Conservation (phyloP, 2,113 vertebrate genomes). For the Mungos mungo region DNA sequence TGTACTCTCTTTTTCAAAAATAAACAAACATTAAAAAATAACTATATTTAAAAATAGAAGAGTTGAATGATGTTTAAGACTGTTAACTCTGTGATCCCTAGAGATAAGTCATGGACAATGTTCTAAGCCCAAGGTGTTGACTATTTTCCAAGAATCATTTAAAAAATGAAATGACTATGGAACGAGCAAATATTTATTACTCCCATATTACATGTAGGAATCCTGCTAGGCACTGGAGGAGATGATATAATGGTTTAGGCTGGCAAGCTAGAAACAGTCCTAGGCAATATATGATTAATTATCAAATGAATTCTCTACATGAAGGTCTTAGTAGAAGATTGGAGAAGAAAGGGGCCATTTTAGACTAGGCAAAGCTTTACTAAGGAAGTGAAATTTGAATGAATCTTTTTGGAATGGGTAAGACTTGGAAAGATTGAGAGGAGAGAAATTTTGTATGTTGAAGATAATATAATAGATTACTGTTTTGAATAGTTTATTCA, state of each 20-base stretch:
- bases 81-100: background rate
- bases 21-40: too few relatives aligned
- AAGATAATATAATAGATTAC: constrained; percentile 11
- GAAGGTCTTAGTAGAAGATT: constrained; percentile 5
- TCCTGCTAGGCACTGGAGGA: background rate
- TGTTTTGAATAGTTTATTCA: constrained; percentile 17
- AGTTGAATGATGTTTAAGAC: background rate
- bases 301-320: background rate
- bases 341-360: background rate
- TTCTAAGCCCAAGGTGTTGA: constrained; percentile 21
- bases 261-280: background rate
- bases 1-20: too few relatives aligned
- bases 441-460: constrained; percentile 19
- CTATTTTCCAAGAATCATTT: constrained; percentile 37
- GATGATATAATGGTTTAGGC: background rate
- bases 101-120: background rate
- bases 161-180: constrained; percentile 18
- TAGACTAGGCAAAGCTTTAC: background rate
- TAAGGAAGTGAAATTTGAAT: constrained; percentile 51
- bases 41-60: background rate
- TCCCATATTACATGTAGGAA: background rate
- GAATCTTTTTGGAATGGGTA: constrained; percentile 26
- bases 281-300: constrained; percentile 32
- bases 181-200: background rate
- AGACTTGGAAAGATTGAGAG: background rate